Evolutionary conservation across 2,888 invertebrate genomes (phyloP).

Genomic region (Amaurobius ferox): DNA sequence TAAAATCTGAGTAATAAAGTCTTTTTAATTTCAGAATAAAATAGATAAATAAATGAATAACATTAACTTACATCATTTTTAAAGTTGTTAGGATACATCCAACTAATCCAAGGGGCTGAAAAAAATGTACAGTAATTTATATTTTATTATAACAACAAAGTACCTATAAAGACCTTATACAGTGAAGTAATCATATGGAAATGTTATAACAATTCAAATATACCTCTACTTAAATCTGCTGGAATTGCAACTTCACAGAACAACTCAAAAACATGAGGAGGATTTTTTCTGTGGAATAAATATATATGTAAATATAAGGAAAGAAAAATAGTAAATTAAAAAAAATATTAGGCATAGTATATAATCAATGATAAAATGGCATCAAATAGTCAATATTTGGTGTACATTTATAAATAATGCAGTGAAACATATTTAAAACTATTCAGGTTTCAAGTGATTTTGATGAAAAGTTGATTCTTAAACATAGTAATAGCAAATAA

Average conservation of each 20-base stretch:
- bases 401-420: no score
- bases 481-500: no score
- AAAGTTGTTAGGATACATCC: constrained; percentile 76
- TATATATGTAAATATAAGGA: background rate
- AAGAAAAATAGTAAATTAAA: background rate
- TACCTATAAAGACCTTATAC: no score
- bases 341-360: background rate
- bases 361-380: no score
- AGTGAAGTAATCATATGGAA: no score
- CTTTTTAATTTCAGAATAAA: background rate
- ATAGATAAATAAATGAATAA: no score
- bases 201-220: background rate
- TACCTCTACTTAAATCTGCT: constrained; percentile 75
- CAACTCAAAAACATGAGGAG: constrained; percentile 87
- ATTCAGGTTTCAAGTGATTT: no score
- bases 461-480: no score
- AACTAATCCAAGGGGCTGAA: constrained; percentile 73
- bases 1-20: no score
- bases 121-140: constrained; percentile 13
- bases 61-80: constrained; percentile 74
- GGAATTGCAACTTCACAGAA: constrained; percentile 88
- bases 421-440: no score
- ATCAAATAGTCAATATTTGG: no score
- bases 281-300: constrained; percentile 83
- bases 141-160: background rate